phyloP scores from a whole-genome alignment of 1,140 invertebrate species.

The Drosophila ambigua region DNA sequence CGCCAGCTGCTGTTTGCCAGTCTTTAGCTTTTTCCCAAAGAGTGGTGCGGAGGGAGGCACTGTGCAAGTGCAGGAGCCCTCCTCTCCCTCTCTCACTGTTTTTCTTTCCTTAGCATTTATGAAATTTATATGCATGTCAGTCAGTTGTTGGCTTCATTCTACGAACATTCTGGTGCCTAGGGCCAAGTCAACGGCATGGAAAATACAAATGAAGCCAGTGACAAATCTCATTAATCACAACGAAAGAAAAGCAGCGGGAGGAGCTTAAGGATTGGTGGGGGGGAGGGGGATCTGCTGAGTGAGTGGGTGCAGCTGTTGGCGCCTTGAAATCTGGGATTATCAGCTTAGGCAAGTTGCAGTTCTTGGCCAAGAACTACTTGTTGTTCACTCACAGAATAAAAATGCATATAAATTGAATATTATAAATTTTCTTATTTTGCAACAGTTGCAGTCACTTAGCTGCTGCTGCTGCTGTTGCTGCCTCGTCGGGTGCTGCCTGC shows the following conservation, averaged over 20 bases:
- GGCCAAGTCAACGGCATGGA: conserved; percentile 71
- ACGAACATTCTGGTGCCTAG: conserved; percentile 1
- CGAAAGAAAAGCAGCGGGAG: conserved; percentile 32
- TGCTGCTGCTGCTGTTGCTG: conserved; percentile 7
- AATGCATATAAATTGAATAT: conserved; percentile 83
- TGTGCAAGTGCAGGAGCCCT: conserved; percentile 47
- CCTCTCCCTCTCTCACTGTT: not conserved
- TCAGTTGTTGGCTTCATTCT: conserved; percentile 11
- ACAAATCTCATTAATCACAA: conserved; percentile 81
- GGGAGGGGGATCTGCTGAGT: conserved; percentile 21
- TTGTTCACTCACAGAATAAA: conserved; percentile 45
- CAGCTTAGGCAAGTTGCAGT: conserved; percentile 67
- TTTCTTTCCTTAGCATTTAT: conserved; percentile 53
- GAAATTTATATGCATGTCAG: conserved; percentile 70
- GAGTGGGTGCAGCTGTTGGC: conserved; percentile 51
- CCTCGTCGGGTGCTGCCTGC: conserved; percentile 26
- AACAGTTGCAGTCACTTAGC: conserved; percentile 67
- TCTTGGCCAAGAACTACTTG: conserved; percentile 45
- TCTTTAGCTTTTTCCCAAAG: conserved; percentile 28
- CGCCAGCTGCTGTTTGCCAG: conserved; percentile 51
- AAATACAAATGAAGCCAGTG: conserved; percentile 81
- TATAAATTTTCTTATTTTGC: conserved; percentile 76
- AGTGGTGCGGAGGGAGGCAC: not conserved
- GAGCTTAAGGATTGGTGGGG: conserved; percentile 7
- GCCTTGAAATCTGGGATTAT: conserved; percentile 68